phyloP scores from a whole-genome alignment of 2,797 vertebrate genomes.

The Notolepis coatsorum region DNA sequence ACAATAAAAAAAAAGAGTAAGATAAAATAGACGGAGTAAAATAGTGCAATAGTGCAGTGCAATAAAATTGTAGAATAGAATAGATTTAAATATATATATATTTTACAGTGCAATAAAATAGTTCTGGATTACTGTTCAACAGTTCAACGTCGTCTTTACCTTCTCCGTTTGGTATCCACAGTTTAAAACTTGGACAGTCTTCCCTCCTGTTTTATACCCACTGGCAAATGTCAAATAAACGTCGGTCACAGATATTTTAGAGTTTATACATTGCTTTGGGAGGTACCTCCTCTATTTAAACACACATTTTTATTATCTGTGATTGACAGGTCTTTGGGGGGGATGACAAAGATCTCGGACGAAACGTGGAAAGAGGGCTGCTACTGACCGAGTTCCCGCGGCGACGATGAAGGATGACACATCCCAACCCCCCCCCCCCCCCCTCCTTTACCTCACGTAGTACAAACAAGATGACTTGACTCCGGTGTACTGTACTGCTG shows the following conservation, averaged over 20 bases:
- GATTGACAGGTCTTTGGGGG: conserved; percentile 83
- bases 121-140: too few relatives aligned
- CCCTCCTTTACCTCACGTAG: conserved; percentile 36
- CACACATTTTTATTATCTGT: too few relatives aligned
- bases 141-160: too few relatives aligned
- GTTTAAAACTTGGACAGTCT: too few relatives aligned
- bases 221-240: neutral
- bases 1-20: too few relatives aligned
- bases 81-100: too few relatives aligned
- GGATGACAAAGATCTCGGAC: conserved; percentile 82
- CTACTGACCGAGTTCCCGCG: conserved; percentile 86
- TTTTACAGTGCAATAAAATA: too few relatives aligned
- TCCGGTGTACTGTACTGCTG: conserved; percentile 49
- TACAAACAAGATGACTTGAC: conserved; percentile 40
- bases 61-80: too few relatives aligned
- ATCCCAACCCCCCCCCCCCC: conserved; percentile 44
- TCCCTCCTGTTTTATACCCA: too few relatives aligned
- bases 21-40: too few relatives aligned
- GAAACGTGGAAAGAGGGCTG: conserved; percentile 96
- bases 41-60: too few relatives aligned
- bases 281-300: neutral
- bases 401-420: conserved; percentile 50
- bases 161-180: too few relatives aligned
- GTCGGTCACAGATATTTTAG: neutral
- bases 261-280: neutral